Conservation (phyloP, 1,140 invertebrate species). For the Dinothrombium tinctorium region DNA sequence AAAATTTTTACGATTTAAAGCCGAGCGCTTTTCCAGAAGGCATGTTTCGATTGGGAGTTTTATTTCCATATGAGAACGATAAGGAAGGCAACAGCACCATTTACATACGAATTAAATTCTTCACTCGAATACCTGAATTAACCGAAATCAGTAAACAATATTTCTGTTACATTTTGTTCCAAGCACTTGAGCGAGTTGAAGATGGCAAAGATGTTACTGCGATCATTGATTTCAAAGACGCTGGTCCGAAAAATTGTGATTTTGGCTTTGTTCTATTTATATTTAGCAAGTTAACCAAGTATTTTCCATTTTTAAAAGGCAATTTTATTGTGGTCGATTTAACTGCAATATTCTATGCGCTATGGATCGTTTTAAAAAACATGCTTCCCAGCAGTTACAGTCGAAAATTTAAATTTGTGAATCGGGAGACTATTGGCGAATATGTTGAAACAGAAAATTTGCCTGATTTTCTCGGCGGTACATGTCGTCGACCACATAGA, state of each 20-base stretch:
- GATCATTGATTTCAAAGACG: slow-evolving; percentile 9
- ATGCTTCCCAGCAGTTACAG: slow-evolving; percentile 3
- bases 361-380: slow-evolving; percentile 2
- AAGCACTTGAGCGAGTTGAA: slow-evolving; percentile 2
- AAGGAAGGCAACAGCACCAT: slow-evolving; percentile 1
- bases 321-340: slow-evolving; percentile 10
- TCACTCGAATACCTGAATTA: slow-evolving; percentile 1
- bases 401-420: slow-evolving; percentile 10
- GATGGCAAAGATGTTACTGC: slow-evolving; percentile 6
- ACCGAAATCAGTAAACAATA: slow-evolving; percentile 6
- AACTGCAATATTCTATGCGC: slow-evolving; percentile 6
- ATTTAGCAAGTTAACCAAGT: slow-evolving; percentile 7
- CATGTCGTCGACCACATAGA: slow-evolving; percentile 1
- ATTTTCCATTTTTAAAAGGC: slow-evolving; percentile 7
- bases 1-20: background rate
- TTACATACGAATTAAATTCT: slow-evolving; percentile 8
- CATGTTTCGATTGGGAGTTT: slow-evolving; percentile 9
- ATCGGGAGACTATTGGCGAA: slow-evolving; percentile 6
- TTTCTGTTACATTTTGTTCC: slow-evolving; percentile 3
- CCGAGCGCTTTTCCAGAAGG: slow-evolving; percentile 5
- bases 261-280: slow-evolving; percentile 12
- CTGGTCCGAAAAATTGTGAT: slow-evolving; percentile 9
- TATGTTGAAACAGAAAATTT: slow-evolving; percentile 11
- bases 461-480: slow-evolving; percentile 13
- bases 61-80: slow-evolving; percentile 11